Conservation (phyloP, 2,797 vertebrate species). For the Oreortyx pictus region DNA sequence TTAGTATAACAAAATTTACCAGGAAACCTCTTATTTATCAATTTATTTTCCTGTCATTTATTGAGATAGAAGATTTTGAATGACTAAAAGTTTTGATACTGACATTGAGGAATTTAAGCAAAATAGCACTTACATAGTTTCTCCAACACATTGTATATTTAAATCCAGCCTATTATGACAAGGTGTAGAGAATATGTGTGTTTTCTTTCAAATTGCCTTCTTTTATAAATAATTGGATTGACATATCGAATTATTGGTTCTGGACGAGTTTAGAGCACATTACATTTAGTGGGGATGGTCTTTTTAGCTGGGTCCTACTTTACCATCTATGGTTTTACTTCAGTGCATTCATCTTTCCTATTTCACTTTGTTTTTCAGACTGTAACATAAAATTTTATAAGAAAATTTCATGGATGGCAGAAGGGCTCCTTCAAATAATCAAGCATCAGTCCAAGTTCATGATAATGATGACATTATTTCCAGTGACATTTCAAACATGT, state of each 20-base stretch:
- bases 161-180: not conserved
- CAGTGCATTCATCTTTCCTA: not conserved
- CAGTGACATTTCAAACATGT: not conserved
- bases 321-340: not conserved
- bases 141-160: not conserved
- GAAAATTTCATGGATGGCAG: not conserved
- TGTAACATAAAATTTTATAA: not conserved
- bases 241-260: not conserved
- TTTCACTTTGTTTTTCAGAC: constrained; percentile 15
- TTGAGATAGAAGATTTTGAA: not conserved
- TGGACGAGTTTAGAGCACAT: not conserved
- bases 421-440: constrained; percentile 24
- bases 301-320: not conserved
- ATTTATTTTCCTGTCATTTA: not conserved
- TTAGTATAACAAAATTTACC: not conserved
- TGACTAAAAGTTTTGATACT: not conserved
- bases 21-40: not conserved
- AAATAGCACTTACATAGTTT: not conserved
- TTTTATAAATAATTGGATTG: not conserved
- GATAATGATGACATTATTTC: not conserved
- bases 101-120: not conserved
- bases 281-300: not conserved
- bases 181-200: not conserved
- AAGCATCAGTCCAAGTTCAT: not conserved
- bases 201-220: not conserved